Evolutionary conservation across 2,113 vertebrate species (phyloP).

Genomic region (Ageneiosus marmoratus): DNA sequence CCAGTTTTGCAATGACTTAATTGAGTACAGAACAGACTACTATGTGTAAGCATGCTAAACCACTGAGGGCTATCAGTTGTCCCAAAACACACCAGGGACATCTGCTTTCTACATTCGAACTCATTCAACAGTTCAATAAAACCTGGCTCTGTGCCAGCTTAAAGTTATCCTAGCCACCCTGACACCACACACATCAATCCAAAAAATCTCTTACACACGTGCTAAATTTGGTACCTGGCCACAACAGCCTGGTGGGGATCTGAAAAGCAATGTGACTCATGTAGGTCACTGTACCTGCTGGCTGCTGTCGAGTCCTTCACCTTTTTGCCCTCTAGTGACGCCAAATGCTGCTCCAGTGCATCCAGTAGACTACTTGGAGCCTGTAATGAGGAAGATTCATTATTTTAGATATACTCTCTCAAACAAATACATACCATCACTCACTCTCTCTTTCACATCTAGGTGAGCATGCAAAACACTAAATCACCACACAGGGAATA

Average conservation of each 20-base stretch:
- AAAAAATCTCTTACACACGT: background rate
- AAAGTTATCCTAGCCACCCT: background rate
- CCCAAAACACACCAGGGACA: constrained; percentile 11
- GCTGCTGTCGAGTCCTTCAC: constrained; percentile 95
- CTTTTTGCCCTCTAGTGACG: constrained; percentile 96
- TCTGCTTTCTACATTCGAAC: constrained; percentile 12
- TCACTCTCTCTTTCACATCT: background rate
- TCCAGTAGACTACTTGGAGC: constrained; percentile 95
- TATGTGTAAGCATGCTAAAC: background rate
- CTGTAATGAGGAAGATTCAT: constrained; percentile 63
- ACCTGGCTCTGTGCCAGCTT: background rate
- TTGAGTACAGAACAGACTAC: background rate
- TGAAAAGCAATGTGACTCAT: constrained; percentile 19
- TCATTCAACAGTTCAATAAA: constrained; percentile 2
- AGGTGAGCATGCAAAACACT: constrained; percentile 58
- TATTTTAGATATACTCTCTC: constrained; percentile 43
- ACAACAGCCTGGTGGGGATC: constrained; percentile 11
- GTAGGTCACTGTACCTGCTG: constrained; percentile 80
- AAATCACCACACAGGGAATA: constrained; percentile 47
- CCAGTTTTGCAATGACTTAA: background rate
- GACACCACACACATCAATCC: background rate
- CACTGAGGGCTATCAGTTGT: constrained; percentile 2
- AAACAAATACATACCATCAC: constrained; percentile 3
- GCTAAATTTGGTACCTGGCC: constrained; percentile 19
- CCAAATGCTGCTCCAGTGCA: constrained; percentile 94